Conservation (phyloP, 1,140 invertebrate genomes). For the Leptinotarsa lineolata region DNA sequence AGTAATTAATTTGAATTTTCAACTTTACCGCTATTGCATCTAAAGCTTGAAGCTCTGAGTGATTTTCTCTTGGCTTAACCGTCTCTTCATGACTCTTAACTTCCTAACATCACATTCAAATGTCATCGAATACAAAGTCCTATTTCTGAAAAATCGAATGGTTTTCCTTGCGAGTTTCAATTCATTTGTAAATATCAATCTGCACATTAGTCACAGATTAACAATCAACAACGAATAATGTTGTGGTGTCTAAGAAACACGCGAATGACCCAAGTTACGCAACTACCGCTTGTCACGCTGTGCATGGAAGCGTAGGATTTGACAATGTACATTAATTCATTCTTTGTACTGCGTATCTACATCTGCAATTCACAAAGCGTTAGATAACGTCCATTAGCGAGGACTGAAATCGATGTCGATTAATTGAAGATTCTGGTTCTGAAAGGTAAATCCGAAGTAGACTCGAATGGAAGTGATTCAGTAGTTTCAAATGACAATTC, state of each 20-base stretch:
- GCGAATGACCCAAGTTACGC: constrained; percentile 1
- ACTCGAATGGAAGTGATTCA: too few species aligned
- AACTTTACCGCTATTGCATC: too few species aligned
- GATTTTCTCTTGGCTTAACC: too few species aligned
- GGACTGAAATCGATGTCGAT: not conserved
- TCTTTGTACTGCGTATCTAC: constrained; percentile 1
- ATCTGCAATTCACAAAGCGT: not conserved
- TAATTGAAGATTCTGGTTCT: not conserved
- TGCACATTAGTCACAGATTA: too few species aligned
- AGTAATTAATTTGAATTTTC: too few species aligned
- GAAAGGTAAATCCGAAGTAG: not conserved
- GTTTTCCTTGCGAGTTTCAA: not conserved
- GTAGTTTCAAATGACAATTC: too few species aligned
- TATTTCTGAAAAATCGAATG: constrained; percentile 19
- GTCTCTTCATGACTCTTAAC: too few species aligned
- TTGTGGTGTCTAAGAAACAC: not conserved
- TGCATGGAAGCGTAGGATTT: constrained; percentile 2
- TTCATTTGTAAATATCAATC: too few species aligned
- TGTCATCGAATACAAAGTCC: not conserved
- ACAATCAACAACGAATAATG: too few species aligned
- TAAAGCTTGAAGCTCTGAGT: too few species aligned
- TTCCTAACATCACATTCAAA: too few species aligned
- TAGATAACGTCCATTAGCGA: constrained; percentile 5
- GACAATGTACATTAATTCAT: constrained; percentile 8
- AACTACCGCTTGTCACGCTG: not conserved